These are phyloP conservation scores for Agapornis roseicollis DNA, from an alignment of 2,113 vertebrate genomes.

Conservation along the genomic window DNA sequence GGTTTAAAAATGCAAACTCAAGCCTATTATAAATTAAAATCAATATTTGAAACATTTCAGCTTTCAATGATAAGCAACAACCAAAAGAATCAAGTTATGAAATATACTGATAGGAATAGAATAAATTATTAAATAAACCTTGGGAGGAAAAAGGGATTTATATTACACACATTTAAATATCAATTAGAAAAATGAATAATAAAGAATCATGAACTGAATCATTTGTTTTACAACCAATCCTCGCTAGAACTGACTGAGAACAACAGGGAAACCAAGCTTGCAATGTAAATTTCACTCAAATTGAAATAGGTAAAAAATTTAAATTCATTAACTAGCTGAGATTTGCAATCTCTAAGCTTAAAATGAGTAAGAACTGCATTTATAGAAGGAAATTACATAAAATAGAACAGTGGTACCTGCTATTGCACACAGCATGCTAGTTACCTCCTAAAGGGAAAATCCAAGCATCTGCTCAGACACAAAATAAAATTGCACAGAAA, in stretches of 20 bases:
- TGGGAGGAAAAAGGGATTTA: conserved; percentile 34
- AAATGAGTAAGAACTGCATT: conserved; percentile 46
- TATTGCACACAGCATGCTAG: background rate
- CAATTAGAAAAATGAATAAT: conserved; percentile 61
- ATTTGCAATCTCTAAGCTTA: conserved; percentile 35
- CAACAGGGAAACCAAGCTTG: background rate
- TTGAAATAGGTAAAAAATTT: conserved; percentile 48
- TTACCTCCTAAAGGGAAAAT: conserved; percentile 1
- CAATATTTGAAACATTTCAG: conserved; percentile 65
- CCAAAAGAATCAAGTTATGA: conserved; percentile 52
- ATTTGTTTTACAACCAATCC: background rate
- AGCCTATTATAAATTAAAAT: conserved; percentile 67
- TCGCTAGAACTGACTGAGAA: conserved; percentile 32
- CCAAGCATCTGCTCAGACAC: background rate
- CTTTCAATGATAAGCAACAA: conserved; percentile 47
- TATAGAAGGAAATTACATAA: conserved; percentile 41
- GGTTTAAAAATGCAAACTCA: conserved; percentile 65
- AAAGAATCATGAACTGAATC: conserved; percentile 46
- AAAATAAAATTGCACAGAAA: background rate
- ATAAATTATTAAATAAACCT: conserved; percentile 52
- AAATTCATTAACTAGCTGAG: conserved; percentile 30
- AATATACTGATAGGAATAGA: conserved; percentile 11
- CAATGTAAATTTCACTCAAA: conserved; percentile 13
- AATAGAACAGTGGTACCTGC: background rate
- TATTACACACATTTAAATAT: conserved; percentile 67